Conservation (phyloP, 2,888 invertebrate genomes). For the Congeria kusceri region DNA sequence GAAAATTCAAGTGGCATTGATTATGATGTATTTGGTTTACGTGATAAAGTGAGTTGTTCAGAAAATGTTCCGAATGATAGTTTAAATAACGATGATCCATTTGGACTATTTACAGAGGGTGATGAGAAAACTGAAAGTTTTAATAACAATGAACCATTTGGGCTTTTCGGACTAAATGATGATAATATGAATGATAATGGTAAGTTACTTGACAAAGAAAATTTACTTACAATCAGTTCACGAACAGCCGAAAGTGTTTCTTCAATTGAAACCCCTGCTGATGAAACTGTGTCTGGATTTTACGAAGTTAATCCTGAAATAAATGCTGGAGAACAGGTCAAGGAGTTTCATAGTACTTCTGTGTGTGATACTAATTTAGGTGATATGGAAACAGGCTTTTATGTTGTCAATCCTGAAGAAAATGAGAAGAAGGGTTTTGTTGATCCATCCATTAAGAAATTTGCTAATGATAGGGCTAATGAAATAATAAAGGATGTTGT, state of each 20-base stretch:
- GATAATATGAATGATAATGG: too few species aligned
- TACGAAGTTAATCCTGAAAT: conserved; percentile 57
- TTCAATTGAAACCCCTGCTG: conserved; percentile 49
- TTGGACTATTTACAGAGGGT: too few species aligned
- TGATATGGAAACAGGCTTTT: conserved; percentile 57
- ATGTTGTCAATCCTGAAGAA: conserved; percentile 46
- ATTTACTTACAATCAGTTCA: conserved; percentile 40
- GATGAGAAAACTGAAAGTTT: too few species aligned
- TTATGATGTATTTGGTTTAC: not conserved
- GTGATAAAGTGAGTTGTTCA: not conserved
- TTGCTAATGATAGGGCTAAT: not conserved
- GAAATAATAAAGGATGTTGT: not conserved
- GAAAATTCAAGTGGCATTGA: not conserved
- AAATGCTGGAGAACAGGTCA: not conserved
- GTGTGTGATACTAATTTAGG: conserved; percentile 42
- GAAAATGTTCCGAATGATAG: not conserved
- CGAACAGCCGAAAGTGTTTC: conserved; percentile 44
- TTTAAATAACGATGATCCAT: too few species aligned
- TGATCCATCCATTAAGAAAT: conserved; percentile 22
- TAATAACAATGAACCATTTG: too few species aligned
- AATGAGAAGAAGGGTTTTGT: conserved; percentile 12
- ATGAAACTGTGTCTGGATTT: conserved; percentile 55
- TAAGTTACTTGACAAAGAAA: too few species aligned
- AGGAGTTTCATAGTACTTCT: conserved; percentile 12
- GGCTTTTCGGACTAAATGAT: too few species aligned